These are phyloP conservation scores for Tubulanus polymorphus DNA, from an alignment of 2,888 invertebrate species.

Conservation along the genomic window DNA sequence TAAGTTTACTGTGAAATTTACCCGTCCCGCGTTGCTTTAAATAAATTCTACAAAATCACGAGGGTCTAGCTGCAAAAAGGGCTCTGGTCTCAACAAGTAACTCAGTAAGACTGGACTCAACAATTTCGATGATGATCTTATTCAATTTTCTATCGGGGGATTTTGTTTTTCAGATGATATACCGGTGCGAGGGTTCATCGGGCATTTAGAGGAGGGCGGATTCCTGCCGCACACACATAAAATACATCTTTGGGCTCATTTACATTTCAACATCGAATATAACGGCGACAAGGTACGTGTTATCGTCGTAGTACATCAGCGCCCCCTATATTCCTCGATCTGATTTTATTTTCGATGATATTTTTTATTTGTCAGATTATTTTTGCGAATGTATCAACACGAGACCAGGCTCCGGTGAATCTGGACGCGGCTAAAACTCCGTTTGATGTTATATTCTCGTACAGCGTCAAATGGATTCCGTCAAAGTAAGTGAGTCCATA, in stretches of 20 bases:
- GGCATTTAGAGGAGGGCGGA: constrained; percentile 56
- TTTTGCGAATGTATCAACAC: constrained; percentile 55
- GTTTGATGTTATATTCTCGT: constrained; percentile 53
- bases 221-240: constrained; percentile 57
- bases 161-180: constrained; percentile 54
- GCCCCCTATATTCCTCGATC: no score
- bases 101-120: no score
- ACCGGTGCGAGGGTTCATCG: constrained; percentile 56
- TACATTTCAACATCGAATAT: constrained; percentile 56
- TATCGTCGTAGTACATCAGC: no score
- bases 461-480: constrained; percentile 55
- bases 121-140: no score
- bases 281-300: constrained; percentile 53
- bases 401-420: constrained; percentile 49
- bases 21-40: no score
- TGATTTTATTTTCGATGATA: no score
- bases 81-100: no score
- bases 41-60: no score
- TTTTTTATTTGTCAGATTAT: no score
- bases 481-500: constrained; percentile 51
- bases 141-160: no score
- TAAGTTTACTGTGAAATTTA: constrained; percentile 27
- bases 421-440: constrained; percentile 49
- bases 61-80: no score
- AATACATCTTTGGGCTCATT: constrained; percentile 56